Base-by-base conservation (phyloP, 2,797 vertebrate genomes). In the Crypturellus tataupa region DNA sequence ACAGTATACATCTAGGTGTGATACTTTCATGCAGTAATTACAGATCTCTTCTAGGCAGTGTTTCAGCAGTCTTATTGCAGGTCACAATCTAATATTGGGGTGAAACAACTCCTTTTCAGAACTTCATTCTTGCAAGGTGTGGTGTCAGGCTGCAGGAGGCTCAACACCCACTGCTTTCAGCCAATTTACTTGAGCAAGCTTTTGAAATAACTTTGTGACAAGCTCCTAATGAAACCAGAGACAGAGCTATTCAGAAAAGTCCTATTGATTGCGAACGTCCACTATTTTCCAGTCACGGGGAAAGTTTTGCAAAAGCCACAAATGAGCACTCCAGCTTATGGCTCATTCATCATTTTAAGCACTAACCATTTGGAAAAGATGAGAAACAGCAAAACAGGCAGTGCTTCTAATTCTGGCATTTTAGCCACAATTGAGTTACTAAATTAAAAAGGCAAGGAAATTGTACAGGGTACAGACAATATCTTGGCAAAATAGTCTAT, bases 161-260 rank as follows among this genome's bases (percentile, higher is more conserved):
- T 14, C 44, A 90, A 81, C 79, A 81, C 51, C 42, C 1, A 0
- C 71, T 67, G 75, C 87, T 78, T 1, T 0, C 53, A 69, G 67
- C 44, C 71, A 71, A 44, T 76, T 87, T 69, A 65, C 71, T 44
- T 11, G 24, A 87, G 77, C 72, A 35, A 87, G 72, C 44, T 40
- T 79, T 82, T 89, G 94, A 90, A 85, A 77, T 76, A 85, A 72
- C 64, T 89, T 47, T 68, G 81, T 81, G 85, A 81, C 82, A 69
- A 58, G 9, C 60, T 87, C 72, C 68, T 76, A 47, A 85, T 87
- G 82, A 47, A 91, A 33, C 9, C 23, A 55, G 24, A 76, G 63
- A 75, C 59, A 64, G 68, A 20, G 44, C 44, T 87, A 31, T 49
- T 37, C 1, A 2, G 49, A 81, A 71, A 46, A 89, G 33, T 35